phyloP scores from a whole-genome alignment of 2,888 invertebrate species.

The Allophyes oxyacanthae region DNA sequence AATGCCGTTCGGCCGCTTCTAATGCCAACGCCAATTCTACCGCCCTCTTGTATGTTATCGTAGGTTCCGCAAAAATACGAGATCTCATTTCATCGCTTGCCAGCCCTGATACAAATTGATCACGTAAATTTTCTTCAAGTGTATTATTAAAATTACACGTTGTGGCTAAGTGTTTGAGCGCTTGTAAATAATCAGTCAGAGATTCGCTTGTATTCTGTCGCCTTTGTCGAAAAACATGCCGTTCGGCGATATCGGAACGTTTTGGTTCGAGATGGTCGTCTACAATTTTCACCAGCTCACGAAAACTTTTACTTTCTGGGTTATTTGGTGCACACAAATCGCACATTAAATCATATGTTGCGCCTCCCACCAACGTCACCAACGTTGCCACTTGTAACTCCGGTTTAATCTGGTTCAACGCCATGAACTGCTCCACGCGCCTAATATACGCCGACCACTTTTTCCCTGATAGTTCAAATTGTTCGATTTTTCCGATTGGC shows the following conservation, averaged over 20 bases:
- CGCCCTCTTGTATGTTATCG: conserved; percentile 9
- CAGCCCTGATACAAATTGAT: background rate
- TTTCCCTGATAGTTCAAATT: background rate
- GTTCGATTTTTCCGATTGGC: conserved; percentile 5
- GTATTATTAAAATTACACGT: too few species aligned
- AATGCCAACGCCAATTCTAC: conserved; percentile 3
- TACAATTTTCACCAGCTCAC: background rate
- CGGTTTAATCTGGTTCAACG: background rate
- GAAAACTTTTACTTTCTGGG: background rate
- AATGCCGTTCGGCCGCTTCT: conserved; percentile 5
- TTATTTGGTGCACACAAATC: conserved; percentile 3
- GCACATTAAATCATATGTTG: conserved; percentile 1
- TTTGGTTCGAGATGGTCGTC: conserved; percentile 1
- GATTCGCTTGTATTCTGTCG: too few species aligned
- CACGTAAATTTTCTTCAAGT: too few species aligned
- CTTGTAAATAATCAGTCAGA: too few species aligned
- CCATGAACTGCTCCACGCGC: conserved; percentile 4
- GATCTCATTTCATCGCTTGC: conserved; percentile 8
- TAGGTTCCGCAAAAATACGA: conserved; percentile 6
- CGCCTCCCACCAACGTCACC: conserved; percentile 1
- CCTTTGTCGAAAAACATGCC: too few species aligned
- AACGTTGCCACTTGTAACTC: conserved; percentile 5
- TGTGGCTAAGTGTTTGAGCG: too few species aligned
- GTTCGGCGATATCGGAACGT: conserved; percentile 8
- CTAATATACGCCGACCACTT: conserved; percentile 3